Percentiles rank a stretch among this genome's conserved stretches.
These are phyloP conservation scores for Tyrophagus putrescentiae DNA, from an alignment of 1,140 invertebrate species.

Conservation along the genomic window DNA sequence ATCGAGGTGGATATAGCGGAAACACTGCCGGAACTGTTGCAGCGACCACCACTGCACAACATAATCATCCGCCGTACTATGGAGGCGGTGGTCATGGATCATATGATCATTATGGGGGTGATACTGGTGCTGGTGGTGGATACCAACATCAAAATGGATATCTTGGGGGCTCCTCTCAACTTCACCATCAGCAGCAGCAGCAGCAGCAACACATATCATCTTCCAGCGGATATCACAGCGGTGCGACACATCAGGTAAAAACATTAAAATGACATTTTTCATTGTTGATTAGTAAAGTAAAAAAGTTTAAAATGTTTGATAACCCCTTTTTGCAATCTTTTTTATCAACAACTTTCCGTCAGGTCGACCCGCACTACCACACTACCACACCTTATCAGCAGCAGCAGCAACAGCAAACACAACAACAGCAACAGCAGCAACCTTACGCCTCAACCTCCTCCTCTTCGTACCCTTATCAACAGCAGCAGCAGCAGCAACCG, in stretches of 20 bases:
- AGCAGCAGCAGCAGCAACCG: conserved; percentile 1
- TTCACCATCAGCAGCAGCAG: conserved; percentile 1
- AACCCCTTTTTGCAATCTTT: too few species aligned
- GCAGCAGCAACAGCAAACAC: conserved; percentile 7
- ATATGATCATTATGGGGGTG: neutral
- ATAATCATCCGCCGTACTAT: neutral
- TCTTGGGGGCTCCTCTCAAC: neutral
- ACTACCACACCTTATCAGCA: too few species aligned
- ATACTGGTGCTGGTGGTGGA: neutral
- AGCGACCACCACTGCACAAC: neutral
- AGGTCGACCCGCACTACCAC: neutral
- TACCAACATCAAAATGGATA: conserved; percentile 8
- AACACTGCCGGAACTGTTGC: too few species aligned
- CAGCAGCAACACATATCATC: too few species aligned
- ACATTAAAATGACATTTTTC: too few species aligned
- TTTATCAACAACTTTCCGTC: too few species aligned
- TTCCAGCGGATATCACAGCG: too few species aligned
- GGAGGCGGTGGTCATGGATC: neutral
- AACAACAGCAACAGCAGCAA: neutral
- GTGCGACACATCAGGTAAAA: too few species aligned
- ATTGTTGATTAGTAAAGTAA: too few species aligned
- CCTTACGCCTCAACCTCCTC: neutral
- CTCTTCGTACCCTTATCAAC: neutral
- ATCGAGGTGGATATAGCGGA: too few species aligned
- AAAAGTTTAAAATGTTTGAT: too few species aligned